Conservation (phyloP, 2,888 invertebrate species). For the Terebella lapidaria region DNA sequence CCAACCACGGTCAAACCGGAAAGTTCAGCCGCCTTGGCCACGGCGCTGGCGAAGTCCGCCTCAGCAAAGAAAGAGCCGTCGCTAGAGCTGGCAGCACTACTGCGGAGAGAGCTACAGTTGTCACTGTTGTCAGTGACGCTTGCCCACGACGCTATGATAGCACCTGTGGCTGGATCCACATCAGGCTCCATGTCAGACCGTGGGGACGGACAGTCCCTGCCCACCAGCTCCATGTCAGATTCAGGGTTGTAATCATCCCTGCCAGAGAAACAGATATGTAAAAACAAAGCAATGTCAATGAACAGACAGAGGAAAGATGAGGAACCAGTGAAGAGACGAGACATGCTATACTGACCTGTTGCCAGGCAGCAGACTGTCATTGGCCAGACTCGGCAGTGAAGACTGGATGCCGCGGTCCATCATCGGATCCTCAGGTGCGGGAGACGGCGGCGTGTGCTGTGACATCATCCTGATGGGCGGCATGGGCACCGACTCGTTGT, state of each 20-base stretch:
- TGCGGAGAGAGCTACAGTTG: slow-evolving; percentile 9
- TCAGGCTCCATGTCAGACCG: background rate
- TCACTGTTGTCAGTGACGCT: slow-evolving; percentile 41
- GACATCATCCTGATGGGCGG: slow-evolving; percentile 20
- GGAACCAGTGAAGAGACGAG: too few relatives aligned
- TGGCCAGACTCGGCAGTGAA: slow-evolving; percentile 9
- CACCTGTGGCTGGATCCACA: background rate
- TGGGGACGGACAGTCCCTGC: background rate
- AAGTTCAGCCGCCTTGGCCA: slow-evolving; percentile 52
- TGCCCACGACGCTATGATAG: slow-evolving; percentile 32
- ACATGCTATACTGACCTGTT: background rate
- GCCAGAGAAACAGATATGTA: too few relatives aligned
- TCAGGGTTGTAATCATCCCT: background rate
- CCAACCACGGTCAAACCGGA: slow-evolving; percentile 52
- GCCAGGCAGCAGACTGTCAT: slow-evolving; percentile 4
- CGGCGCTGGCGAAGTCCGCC: slow-evolving; percentile 54
- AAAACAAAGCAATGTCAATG: too few relatives aligned
- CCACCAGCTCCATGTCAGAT: slow-evolving; percentile 3
- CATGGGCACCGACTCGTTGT: slow-evolving; percentile 28
- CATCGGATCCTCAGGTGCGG: slow-evolving; percentile 31
- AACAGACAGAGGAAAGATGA: too few relatives aligned
- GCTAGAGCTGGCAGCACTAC: slow-evolving; percentile 46
- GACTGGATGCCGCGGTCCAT: slow-evolving; percentile 55
- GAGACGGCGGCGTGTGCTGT: slow-evolving; percentile 23
- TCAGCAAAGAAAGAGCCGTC: slow-evolving; percentile 53